Conservation (phyloP, 2,888 invertebrate genomes). For the Erebia ligea region DNA sequence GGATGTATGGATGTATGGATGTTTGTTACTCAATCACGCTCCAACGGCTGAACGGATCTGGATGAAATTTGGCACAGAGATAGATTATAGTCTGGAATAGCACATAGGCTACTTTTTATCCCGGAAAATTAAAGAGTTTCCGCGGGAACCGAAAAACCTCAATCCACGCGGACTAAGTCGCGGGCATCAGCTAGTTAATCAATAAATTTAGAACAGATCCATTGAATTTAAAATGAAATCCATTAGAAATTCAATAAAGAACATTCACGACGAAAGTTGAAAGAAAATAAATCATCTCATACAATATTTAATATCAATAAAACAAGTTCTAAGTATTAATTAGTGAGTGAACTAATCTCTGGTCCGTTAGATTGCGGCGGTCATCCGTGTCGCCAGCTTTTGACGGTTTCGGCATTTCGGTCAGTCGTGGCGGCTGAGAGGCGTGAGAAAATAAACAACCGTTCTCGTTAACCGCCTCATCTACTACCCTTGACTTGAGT, state of each 20-base stretch:
- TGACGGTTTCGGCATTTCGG: conserved; percentile 38
- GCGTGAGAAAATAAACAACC: conserved; percentile 59
- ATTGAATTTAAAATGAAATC: neutral
- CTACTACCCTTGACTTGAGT: conserved; percentile 43
- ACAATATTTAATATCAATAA: neutral
- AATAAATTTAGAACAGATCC: neutral
- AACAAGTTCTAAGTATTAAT: conserved; percentile 17
- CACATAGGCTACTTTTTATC: too few species aligned
- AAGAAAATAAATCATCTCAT: neutral
- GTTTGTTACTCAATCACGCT: too few species aligned
- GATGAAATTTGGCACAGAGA: too few species aligned
- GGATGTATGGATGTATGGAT: too few species aligned
- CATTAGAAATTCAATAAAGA: neutral
- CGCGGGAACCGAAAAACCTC: too few species aligned
- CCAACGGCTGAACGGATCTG: too few species aligned
- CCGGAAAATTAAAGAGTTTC: too few species aligned
- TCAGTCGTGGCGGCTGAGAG: conserved; percentile 58
- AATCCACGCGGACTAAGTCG: too few species aligned
- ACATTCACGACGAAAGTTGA: neutral
- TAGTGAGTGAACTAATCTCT: conserved; percentile 11
- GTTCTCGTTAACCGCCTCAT: conserved; percentile 67
- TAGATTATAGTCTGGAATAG: too few species aligned
- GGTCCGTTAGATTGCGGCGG: conserved; percentile 44
- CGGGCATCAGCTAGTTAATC: too few species aligned
- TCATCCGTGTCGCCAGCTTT: conserved; percentile 55